Conservation (phyloP, 2,888 invertebrate species). For the Sialis lutaria region DNA sequence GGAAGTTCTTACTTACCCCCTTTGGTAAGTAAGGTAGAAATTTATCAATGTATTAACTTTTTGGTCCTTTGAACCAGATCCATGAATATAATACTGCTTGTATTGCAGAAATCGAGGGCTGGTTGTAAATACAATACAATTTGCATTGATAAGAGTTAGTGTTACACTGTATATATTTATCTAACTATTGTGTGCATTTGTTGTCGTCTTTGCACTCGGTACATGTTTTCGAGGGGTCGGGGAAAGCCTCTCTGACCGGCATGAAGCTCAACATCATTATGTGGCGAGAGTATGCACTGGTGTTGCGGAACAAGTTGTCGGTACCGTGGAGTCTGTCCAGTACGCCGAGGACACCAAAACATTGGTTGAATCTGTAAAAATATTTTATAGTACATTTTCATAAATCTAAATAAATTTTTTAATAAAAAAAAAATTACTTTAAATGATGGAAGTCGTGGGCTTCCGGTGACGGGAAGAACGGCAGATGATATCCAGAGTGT, state of each 20-base stretch:
- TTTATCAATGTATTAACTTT: too few species aligned
- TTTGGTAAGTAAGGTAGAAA: too few species aligned
- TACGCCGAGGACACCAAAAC: slow-evolving; percentile 67
- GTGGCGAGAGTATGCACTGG: slow-evolving; percentile 52
- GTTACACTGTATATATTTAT: too few species aligned
- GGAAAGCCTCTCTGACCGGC: slow-evolving; percentile 48
- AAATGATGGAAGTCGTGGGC: slow-evolving; percentile 79
- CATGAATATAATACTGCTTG: too few species aligned
- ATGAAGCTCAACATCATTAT: slow-evolving; percentile 49
- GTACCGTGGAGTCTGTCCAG: slow-evolving; percentile 72
- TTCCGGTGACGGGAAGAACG: slow-evolving; percentile 71
- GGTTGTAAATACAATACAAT: too few species aligned
- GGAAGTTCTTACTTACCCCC: too few species aligned
- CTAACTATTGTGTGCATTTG: too few species aligned
- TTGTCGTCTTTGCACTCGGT: slow-evolving; percentile 6
- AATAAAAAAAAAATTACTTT: slow-evolving; percentile 31
- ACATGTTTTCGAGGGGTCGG: slow-evolving; percentile 31
- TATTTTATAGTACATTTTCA: background rate
- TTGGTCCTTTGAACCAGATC: too few species aligned
- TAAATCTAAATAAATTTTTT: background rate
- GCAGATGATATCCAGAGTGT: slow-evolving; percentile 74
- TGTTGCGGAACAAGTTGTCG: slow-evolving; percentile 54
- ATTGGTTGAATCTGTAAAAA: slow-evolving; percentile 56
- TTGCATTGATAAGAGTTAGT: too few species aligned
- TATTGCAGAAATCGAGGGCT: too few species aligned